Percentiles rank a stretch among this genome's conserved stretches.
Conservation (phyloP, 1,140 invertebrate genomes). For the Cydia pomonella region DNA sequence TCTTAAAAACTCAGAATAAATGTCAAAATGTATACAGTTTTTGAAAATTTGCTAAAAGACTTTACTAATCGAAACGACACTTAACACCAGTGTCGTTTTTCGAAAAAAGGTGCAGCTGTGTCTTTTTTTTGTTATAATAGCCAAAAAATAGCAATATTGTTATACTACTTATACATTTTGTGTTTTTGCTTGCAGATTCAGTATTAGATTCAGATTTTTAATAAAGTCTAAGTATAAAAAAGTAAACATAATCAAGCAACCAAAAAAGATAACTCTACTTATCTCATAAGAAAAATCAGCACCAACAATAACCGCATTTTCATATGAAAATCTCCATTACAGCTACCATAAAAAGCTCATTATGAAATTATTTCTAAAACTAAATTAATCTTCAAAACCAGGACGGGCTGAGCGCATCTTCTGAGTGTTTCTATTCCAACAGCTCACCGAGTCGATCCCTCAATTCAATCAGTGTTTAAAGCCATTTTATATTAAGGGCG, state of each 20-base stretch:
- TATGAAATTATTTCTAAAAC: constrained; percentile 15
- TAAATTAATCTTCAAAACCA: constrained; percentile 12
- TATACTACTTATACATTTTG: too few relatives aligned
- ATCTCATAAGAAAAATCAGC: neutral
- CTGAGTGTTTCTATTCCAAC: neutral
- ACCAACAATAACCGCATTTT: constrained; percentile 1
- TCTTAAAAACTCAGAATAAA: too few relatives aligned
- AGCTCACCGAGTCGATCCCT: neutral
- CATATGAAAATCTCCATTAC: neutral
- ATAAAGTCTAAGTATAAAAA: too few relatives aligned
- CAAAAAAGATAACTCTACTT: neutral
- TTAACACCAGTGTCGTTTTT: too few relatives aligned
- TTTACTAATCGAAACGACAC: too few relatives aligned
- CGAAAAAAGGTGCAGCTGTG: too few relatives aligned
- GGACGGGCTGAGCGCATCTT: neutral
- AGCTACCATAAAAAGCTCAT: constrained; percentile 7
- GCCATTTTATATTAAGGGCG: too few relatives aligned
- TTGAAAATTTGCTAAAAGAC: too few relatives aligned
- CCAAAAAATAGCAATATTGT: too few relatives aligned
- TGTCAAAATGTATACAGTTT: too few relatives aligned
- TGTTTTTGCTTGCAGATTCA: too few relatives aligned
- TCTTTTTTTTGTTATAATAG: too few relatives aligned
- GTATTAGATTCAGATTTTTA: neutral
- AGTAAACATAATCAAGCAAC: neutral
- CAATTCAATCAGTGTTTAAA: neutral